A percentile compares a stretch with the other conserved stretches of the same genome.
Conservation (phyloP, 2,113 vertebrate genomes). For the Salvelinus namaycush region DNA sequence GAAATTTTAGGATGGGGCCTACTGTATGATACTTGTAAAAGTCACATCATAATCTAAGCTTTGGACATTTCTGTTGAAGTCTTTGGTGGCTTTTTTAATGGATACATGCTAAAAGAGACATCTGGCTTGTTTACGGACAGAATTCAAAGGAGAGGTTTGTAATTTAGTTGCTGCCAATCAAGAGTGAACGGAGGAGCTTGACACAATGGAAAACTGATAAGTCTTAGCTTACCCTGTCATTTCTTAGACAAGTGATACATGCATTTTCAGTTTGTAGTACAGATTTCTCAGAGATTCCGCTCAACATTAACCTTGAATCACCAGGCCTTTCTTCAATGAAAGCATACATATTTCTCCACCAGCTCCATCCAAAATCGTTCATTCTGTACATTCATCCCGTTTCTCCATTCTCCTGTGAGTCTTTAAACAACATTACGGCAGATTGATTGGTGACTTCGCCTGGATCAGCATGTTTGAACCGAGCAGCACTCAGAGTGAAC, state of each 20-base stretch:
- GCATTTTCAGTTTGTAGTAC: neutral
- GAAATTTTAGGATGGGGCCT: neutral
- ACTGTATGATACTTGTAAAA: neutral
- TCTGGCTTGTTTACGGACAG: neutral
- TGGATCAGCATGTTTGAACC: conserved; percentile 18
- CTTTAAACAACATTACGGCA: conserved; percentile 19
- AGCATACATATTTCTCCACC: neutral
- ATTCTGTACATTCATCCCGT: no score
- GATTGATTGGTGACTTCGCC: conserved; percentile 22
- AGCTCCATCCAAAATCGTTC: neutral
- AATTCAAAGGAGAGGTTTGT: neutral
- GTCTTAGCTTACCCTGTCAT: neutral
- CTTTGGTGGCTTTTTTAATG: neutral
- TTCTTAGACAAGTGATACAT: neutral
- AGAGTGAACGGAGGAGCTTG: neutral
- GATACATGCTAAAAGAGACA: neutral
- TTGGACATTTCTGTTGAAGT: neutral
- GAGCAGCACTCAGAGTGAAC: conserved; percentile 10
- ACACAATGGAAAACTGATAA: neutral
- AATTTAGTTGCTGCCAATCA: neutral
- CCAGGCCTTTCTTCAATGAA: neutral
- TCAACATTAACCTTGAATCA: neutral
- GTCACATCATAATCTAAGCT: neutral
- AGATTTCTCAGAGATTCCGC: neutral
- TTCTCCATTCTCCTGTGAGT: neutral